Evolutionary conservation across 1,140 invertebrate genomes (phyloP), one percentile per base, ranked within the genome.

Genomic region (Propsilocerus akamusi): DNA sequence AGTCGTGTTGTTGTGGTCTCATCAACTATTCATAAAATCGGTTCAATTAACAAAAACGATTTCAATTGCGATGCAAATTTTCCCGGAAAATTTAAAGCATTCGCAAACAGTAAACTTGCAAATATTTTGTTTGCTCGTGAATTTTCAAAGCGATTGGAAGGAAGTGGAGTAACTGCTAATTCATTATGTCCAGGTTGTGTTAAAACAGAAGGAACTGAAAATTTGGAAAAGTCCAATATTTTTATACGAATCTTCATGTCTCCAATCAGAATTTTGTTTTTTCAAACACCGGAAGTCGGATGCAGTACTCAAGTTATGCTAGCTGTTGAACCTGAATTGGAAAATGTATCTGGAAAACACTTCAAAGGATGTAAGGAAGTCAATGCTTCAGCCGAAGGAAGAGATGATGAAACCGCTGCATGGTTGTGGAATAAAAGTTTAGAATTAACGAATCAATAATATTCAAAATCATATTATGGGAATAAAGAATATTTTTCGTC

Each of bases 171-270:
- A 2, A 75, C 68, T 52, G 75, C 82, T 8, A 83, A 82, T 63
- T 75, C 77, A 50, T 71, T 83, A 51, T 85, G 85, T 60, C 88
- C 87, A 25, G 86, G 86, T 17, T 79, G 86, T 58, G 79, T 78
- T 10, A 81, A 80, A 49, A 86, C 85, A 1, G 73, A 77, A 25
- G 69, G 88, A 22, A 80, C 81, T 49, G 73, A 82, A 55, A 66
- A 85, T 54, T 56, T 79, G 11, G 66, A 72, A n/a, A n/a, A n/a
- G n/a, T n/a, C n/a, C 48, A 60, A 64, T n/a, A 60, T 68, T 0
- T 52, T 68, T 47, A 65, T 72, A 50, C 59, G 56, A 28, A 67
- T 68, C 3, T 14, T 59, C 12, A 49, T 59, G 7, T 60, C 58
- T 49, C 34, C 52, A n/a, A 56, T 48, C 46, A 58, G 51, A 30